Percentiles rank a stretch among this genome's conserved stretches.
Conservation (phyloP, 2,888 invertebrate genomes). For the Chromoteleia sp. region DNA sequence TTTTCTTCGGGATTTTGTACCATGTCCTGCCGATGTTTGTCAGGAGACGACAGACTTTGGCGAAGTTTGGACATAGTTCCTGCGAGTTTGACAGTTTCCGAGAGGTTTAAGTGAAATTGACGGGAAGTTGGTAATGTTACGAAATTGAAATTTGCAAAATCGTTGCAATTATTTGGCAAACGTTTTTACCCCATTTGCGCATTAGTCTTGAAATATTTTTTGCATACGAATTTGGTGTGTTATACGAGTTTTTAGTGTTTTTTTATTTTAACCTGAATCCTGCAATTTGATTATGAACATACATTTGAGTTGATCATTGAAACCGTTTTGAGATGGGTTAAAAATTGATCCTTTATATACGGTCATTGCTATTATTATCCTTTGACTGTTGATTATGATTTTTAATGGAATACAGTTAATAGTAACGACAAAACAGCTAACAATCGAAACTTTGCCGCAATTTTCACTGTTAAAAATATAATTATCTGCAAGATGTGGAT, state of each 20-base stretch:
- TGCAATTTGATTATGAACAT: background rate
- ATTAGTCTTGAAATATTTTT: background rate
- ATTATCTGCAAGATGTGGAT: background rate
- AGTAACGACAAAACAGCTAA: slow-evolving; percentile 1
- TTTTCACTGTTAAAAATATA: background rate
- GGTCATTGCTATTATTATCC: background rate
- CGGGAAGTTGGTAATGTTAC: slow-evolving; percentile 1
- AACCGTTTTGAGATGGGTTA: background rate
- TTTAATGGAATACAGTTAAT: background rate
- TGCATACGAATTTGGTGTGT: background rate
- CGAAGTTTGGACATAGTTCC: slow-evolving; percentile 29
- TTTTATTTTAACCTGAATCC: background rate
- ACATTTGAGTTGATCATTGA: slow-evolving; percentile 7
- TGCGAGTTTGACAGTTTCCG: slow-evolving; percentile 21
- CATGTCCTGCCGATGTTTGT: slow-evolving; percentile 23
- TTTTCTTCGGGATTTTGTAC: slow-evolving; percentile 11
- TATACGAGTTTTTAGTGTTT: background rate
- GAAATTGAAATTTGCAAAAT: slow-evolving; percentile 32
- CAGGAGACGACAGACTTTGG: slow-evolving; percentile 38
- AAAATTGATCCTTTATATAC: slow-evolving; percentile 17
- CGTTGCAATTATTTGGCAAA: slow-evolving; percentile 23
- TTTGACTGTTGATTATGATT: slow-evolving; percentile 24
- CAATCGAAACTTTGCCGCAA: slow-evolving; percentile 5
- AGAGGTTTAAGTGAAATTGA: slow-evolving; percentile 19
- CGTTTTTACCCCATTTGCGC: background rate